A percentile compares a stretch with the other conserved stretches of the same genome.
These are phyloP conservation scores for Prorops nasuta DNA, from an alignment of 1,140 invertebrate genomes.

Conservation along the genomic window DNA sequence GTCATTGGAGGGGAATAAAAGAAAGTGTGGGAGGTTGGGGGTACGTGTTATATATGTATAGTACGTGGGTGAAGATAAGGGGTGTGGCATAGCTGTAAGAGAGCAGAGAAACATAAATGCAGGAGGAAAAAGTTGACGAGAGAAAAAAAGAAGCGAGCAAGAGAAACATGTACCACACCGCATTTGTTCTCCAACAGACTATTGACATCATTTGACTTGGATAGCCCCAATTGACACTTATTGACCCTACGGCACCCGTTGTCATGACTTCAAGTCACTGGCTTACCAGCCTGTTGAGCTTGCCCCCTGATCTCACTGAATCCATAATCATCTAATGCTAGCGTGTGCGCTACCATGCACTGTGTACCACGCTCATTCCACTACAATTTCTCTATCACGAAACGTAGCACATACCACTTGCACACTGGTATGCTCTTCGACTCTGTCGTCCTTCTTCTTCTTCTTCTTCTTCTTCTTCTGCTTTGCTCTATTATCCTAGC, in stretches of 20 bases:
- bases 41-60: too few relatives aligned
- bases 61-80: too few relatives aligned
- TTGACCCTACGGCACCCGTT: slow-evolving; percentile 48
- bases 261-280: slow-evolving; percentile 54
- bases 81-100: too few relatives aligned
- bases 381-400: neutral
- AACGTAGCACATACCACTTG: slow-evolving; percentile 6
- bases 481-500: too few relatives aligned
- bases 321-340: slow-evolving; percentile 32
- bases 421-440: neutral
- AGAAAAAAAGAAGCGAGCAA: slow-evolving; percentile 5
- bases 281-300: slow-evolving; percentile 51
- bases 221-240: slow-evolving; percentile 52
- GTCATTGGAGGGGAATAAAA: too few relatives aligned
- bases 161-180: slow-evolving; percentile 22
- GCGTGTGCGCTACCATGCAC: too few relatives aligned
- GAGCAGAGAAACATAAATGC: neutral
- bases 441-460: slow-evolving; percentile 1
- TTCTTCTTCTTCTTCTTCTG: neutral
- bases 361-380: too few relatives aligned
- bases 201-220: slow-evolving; percentile 50
- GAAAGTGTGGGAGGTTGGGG: too few relatives aligned
- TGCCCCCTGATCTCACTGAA: slow-evolving; percentile 45
- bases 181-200: slow-evolving; percentile 53
- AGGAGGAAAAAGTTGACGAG: slow-evolving; percentile 6